These are phyloP conservation scores for Dolichallabes microphthalmus DNA, from an alignment of 2,113 vertebrate species.

Conservation along the genomic window DNA sequence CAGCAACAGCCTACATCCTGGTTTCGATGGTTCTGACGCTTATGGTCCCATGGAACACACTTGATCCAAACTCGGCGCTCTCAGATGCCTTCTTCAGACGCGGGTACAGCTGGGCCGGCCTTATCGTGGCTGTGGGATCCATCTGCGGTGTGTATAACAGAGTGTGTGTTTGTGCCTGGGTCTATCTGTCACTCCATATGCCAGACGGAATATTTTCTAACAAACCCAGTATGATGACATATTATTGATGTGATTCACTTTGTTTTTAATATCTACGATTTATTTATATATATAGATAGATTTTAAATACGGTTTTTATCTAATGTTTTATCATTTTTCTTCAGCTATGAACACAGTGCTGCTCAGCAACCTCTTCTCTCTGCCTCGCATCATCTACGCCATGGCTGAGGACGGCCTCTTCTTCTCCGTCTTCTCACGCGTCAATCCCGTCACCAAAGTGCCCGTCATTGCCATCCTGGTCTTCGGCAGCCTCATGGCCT, in stretches of 20 bases:
- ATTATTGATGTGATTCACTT: background rate
- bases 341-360: slow-evolving; percentile 95
- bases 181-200: background rate
- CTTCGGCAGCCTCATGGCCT: slow-evolving; percentile 85
- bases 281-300: slow-evolving; percentile 24
- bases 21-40: slow-evolving; percentile 89
- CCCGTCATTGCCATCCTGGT: slow-evolving; percentile 85
- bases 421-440: slow-evolving; percentile 83
- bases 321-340: slow-evolving; percentile 33
- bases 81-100: slow-evolving; percentile 90
- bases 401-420: slow-evolving; percentile 94
- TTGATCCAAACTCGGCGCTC: slow-evolving; percentile 88
- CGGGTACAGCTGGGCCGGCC: slow-evolving; percentile 91
- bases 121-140: slow-evolving; percentile 88
- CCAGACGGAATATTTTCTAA: background rate
- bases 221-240: background rate
- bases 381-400: slow-evolving; percentile 92
- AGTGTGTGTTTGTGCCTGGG: slow-evolving; percentile 2
- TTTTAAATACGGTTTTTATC: background rate
- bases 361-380: slow-evolving; percentile 91
- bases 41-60: slow-evolving; percentile 89
- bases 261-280: background rate
- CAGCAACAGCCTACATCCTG: slow-evolving; percentile 83
- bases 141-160: slow-evolving; percentile 85
- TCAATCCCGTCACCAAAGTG: slow-evolving; percentile 90